Evolutionary conservation across 2,888 invertebrate species (phyloP).

Genomic region (Gandaritis pyraliata): DNA sequence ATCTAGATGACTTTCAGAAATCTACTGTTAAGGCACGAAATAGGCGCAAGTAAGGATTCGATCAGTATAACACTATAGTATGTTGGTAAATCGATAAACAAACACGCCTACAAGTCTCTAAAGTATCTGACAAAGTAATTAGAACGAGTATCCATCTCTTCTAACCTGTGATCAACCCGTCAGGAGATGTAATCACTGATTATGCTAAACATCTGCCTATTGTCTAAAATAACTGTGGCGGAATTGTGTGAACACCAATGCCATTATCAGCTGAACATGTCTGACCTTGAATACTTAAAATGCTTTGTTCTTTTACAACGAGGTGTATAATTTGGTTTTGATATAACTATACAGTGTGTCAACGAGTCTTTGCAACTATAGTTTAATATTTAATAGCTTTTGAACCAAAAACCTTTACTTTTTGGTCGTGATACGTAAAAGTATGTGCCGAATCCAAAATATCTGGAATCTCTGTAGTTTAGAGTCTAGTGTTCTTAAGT

Average conservation of each 20-base stretch:
- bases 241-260: conserved; percentile 37
- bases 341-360: conserved; percentile 16
- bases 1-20: background rate
- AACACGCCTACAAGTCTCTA: too few relatives aligned
- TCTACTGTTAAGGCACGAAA: too few relatives aligned
- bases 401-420: too few relatives aligned
- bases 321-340: conserved; percentile 12
- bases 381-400: too few relatives aligned
- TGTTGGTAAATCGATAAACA: too few relatives aligned
- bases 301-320: conserved; percentile 39
- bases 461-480: too few relatives aligned
- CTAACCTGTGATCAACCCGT: conserved; percentile 46
- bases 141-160: conserved; percentile 39
- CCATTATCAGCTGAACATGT: conserved; percentile 35
- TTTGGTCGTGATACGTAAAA: too few relatives aligned
- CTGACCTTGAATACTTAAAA: conserved; percentile 43
- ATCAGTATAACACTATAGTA: too few relatives aligned
- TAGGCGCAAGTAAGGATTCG: too few relatives aligned
- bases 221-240: conserved; percentile 49
- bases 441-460: too few relatives aligned
- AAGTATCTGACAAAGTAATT: conserved; percentile 16
- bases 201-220: conserved; percentile 34
- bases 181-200: conserved; percentile 43
- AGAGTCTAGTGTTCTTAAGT: too few relatives aligned
- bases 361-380: background rate